Base-by-base conservation (phyloP, 2,113 vertebrate species). In the Felis catus region DNA sequence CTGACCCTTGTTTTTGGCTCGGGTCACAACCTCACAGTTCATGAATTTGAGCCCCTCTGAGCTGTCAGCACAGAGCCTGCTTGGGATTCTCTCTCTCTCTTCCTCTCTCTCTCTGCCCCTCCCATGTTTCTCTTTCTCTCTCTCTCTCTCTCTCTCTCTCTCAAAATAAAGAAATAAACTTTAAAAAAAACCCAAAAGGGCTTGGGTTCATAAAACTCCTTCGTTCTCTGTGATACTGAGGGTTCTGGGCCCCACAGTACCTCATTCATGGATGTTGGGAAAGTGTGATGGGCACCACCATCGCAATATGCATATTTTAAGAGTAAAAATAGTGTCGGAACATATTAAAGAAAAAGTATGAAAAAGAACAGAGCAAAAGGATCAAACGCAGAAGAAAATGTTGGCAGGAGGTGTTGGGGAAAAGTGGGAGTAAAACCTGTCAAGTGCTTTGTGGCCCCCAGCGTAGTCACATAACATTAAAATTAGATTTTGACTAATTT, bases 401-500 rank as follows among this genome's bases (percentile, higher is more conserved):
- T 74, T 94, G 89, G 89, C 94, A 95, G 48, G 51, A 94, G 33
- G 27, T 18, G 4, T 8, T 66, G 63, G 39, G 21, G 85, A 16
- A 45, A 95, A 71, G 93, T 79, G 84, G 89, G 70, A 70, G 83
- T 70, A 89, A 65, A 14, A 89, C 51, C 27, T 63, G 61, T 89
- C 86, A 79, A 33, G 48, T 55, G 87, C 63, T 87, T 83, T 63
- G 4, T n/a, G 21, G 29, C 73, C 84, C 48, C 73, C 41, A 7
- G 55, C 2, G 4, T 65, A 68, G 83, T 83, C 68, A 23, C 27
- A 68, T 16, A 86, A 45, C 68, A 92, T 96, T 89, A 94, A 96
- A 96, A 95, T 98, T 89, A 88, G 83, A 94, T 82, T 93, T 96
- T 90, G 89, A 96, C 93, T 95, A 93, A 97, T 97, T 96, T 96